Evolutionary conservation across 1,140 invertebrate species (phyloP), one percentile per base, ranked within the genome.

Genomic region (Hetaerina americana): DNA sequence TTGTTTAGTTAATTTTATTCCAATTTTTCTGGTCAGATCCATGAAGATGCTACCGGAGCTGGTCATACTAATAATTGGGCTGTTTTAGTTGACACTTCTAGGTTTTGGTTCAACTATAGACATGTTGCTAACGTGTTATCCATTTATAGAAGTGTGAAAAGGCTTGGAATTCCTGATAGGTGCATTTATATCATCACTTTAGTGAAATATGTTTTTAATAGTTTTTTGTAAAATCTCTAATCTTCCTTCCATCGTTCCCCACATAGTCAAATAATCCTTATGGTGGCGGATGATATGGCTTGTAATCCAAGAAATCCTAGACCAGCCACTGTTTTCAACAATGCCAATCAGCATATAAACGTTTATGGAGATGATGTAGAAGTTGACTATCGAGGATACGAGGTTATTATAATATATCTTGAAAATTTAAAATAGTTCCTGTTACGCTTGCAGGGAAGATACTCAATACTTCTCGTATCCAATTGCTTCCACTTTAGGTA

Each of bases 71-170:
- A 99, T 79, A 99, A 99, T 81, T 99, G 97, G 97, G 97, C 97
- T 3, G 96, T 99, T 15, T 82, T 99, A 71, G 97, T 99, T 0
- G 96, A 98, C 79, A 98, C 97, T 0, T 99, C 96, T 0, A 84
- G 97, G 71, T 99, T 99, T 83, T 99, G 97, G 97, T 99, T 99
- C 77, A 99, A 99, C 81, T 99, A 99, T 81, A 87, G 98, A 31
- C 98, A 99, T 89, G 96, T 98, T 15, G 96, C 97, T 0, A 99
- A 99, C 82, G 97, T 98, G 0, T 82, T 99, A 40, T 99, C 97
- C 0, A 95, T 99, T 77, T 99, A 99, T 79, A 87, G 96, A 0
- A 98, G 95, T 79, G 95, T 99, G 0, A 99, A 99, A 82, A 85
- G 97, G 24, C 84, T 99, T 0, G 97, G 97, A 31, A 99, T 99